A percentile compares a stretch with the other conserved stretches of the same genome.
Evolutionary conservation across 2,797 vertebrate genomes (phyloP).

Genomic region (Eremophila alpestris): DNA sequence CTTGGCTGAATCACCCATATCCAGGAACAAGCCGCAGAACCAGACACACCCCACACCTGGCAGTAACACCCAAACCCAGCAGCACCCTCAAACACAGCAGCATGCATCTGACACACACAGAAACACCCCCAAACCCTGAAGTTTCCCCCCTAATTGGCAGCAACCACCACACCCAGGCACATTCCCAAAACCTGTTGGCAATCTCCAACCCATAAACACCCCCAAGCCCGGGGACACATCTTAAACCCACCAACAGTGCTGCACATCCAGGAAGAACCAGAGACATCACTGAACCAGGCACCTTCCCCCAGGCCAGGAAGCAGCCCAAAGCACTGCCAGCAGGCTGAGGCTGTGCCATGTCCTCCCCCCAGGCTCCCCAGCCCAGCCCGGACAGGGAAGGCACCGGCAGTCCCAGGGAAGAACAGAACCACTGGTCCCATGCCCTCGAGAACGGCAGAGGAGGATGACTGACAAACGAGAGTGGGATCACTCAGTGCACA

Average conservation of each 20-base stretch:
- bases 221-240: too few relatives aligned
- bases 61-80: background rate
- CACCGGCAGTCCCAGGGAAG: background rate
- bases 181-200: background rate
- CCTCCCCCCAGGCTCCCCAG: background rate
- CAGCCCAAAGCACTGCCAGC: background rate
- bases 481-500: too few relatives aligned
- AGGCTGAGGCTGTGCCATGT: background rate
- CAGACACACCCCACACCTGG: background rate
- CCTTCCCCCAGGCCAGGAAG: background rate
- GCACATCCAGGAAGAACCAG: background rate
- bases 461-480: background rate
- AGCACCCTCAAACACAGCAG: background rate
- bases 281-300: background rate
- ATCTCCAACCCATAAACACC: background rate
- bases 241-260: background rate
- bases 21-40: background rate
- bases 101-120: rapidly evolving
- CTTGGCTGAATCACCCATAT: background rate
- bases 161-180: background rate
- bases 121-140: background rate
- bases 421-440: background rate
- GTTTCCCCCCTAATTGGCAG: background rate
- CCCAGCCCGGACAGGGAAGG: background rate
- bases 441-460: background rate